Evolutionary conservation across 2,888 invertebrate species (phyloP).

Genomic region (Noctua janthe): DNA sequence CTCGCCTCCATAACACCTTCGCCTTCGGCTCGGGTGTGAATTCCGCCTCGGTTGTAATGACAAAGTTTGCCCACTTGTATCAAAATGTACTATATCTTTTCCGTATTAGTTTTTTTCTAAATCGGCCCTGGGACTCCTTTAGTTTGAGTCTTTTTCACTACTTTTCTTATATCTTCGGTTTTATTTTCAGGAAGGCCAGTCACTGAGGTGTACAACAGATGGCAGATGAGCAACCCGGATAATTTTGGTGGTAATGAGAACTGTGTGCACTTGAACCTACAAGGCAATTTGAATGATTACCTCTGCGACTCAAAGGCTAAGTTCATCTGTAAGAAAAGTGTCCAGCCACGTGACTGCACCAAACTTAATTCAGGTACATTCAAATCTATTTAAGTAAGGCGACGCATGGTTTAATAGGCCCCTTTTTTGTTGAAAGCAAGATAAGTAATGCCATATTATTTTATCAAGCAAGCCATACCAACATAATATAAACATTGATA

Average conservation of each 20-base stretch:
- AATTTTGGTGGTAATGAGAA: constrained; percentile 68
- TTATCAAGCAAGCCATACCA: too few species aligned
- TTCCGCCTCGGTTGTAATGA: too few species aligned
- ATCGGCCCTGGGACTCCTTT: background rate
- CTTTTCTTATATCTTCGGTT: too few species aligned
- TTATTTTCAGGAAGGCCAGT: constrained; percentile 13
- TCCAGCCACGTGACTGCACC: constrained; percentile 72
- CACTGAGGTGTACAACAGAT: constrained; percentile 22
- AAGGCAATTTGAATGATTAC: constrained; percentile 76
- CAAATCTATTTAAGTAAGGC: background rate
- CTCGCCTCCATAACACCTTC: too few species aligned
- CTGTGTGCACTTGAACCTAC: constrained; percentile 70
- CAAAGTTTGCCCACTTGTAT: too few species aligned
- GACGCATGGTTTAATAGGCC: too few species aligned
- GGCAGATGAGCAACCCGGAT: background rate
- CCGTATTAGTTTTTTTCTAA: too few species aligned
- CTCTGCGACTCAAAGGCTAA: constrained; percentile 71
- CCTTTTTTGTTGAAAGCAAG: too few species aligned
- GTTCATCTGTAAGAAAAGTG: constrained; percentile 82
- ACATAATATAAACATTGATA: too few species aligned
- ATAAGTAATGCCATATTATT: too few species aligned
- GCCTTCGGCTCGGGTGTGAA: too few species aligned
- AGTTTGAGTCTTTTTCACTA: background rate
- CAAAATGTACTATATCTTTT: too few species aligned
- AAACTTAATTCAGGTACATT: constrained; percentile 77